Evolutionary conservation across 2,888 invertebrate genomes (phyloP).

Genomic region (Luperina nickerlii): DNA sequence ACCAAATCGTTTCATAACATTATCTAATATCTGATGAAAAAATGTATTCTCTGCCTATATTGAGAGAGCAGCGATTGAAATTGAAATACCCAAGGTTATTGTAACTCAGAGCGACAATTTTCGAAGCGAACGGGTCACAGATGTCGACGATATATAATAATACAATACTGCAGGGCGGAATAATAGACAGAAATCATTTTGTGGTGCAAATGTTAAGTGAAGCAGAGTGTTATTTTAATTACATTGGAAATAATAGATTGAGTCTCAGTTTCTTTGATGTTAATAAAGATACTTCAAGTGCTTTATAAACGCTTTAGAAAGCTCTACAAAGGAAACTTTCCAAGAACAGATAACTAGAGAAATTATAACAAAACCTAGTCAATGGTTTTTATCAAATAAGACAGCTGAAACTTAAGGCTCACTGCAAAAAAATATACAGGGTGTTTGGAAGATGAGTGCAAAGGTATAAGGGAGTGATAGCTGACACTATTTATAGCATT

Average conservation of each 20-base stretch:
- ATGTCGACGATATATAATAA: constrained; percentile 77
- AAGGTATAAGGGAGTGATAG: too few relatives aligned
- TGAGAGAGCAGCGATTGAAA: constrained; percentile 62
- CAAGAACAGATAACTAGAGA: constrained; percentile 2
- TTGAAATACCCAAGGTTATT: constrained; percentile 70
- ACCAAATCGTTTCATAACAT: constrained; percentile 62
- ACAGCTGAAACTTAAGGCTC: neutral
- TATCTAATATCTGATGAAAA: constrained; percentile 68
- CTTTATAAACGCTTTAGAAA: constrained; percentile 16
- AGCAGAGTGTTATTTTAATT: constrained; percentile 27
- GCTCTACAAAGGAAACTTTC: constrained; percentile 23
- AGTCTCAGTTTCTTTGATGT: constrained; percentile 11
- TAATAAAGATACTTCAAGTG: constrained; percentile 16
- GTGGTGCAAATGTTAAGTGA: constrained; percentile 56
- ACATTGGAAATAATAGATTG: constrained; percentile 27
- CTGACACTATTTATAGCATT: too few relatives aligned
- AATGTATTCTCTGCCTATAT: constrained; percentile 57
- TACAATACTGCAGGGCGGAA: constrained; percentile 70
- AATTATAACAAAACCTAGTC: constrained; percentile 14
- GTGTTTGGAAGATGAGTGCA: too few relatives aligned
- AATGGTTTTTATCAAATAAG: neutral
- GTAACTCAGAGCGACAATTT: constrained; percentile 73
- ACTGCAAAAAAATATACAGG: neutral
- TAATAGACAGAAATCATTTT: constrained; percentile 67
- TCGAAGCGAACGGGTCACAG: constrained; percentile 75